Evolutionary conservation across 2,888 invertebrate species (phyloP).

Genomic region (Rapana venosa): DNA sequence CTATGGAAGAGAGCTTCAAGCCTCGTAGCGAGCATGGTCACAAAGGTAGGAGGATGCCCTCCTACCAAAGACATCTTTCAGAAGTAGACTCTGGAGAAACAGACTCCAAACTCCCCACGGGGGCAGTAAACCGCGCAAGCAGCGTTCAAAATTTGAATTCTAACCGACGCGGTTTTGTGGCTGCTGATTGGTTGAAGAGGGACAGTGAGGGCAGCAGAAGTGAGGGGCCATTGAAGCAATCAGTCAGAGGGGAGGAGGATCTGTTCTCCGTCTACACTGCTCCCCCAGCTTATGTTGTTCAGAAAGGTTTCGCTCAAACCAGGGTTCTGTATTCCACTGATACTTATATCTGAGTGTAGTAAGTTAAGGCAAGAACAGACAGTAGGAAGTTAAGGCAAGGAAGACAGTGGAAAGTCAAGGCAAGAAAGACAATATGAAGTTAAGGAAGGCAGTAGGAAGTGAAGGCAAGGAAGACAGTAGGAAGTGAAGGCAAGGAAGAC

Average conservation of each 20-base stretch:
- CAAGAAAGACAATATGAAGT: neutral
- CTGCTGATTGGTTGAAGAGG: no score
- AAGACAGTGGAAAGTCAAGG: neutral
- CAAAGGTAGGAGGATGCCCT: no score
- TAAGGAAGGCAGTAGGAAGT: neutral
- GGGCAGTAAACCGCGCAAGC: no score
- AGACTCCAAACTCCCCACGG: no score
- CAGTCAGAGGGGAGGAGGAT: neutral
- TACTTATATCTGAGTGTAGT: neutral
- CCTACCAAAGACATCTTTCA: no score
- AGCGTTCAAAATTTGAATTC: no score
- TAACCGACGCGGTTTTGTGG: no score
- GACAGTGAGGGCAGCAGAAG: no score
- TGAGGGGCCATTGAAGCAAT: neutral
- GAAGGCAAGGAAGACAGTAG: no score
- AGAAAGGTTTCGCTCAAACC: constrained; percentile 10
- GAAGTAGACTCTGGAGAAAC: no score
- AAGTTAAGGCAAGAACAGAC: neutral
- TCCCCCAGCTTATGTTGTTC: neutral
- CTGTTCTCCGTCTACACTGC: neutral
- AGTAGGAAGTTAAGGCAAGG: neutral
- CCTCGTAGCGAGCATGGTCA: no score
- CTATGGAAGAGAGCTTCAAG: no score
- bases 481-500: neutral
- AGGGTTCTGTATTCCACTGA: neutral